These are phyloP conservation scores for Rhinogobius similis DNA, from an alignment of 2,113 vertebrate genomes.

Conservation along the genomic window DNA sequence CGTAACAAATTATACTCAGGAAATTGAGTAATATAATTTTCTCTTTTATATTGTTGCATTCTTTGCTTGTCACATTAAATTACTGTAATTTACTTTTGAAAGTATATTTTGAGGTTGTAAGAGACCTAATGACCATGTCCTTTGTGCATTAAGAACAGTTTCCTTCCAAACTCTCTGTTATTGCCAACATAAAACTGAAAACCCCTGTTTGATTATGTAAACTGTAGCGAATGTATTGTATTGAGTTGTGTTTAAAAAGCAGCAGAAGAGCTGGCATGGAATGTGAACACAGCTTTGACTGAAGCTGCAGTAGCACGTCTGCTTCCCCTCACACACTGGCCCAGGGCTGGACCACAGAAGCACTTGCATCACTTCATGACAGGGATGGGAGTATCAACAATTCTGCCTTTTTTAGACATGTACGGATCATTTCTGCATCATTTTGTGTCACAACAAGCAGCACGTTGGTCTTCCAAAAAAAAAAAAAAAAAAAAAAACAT, in stretches of 20 bases:
- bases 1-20: background rate
- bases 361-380: constrained; percentile 2
- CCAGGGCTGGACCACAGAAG: constrained; percentile 20
- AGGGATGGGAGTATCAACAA: too few relatives aligned
- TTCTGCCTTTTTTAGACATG: too few relatives aligned
- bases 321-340: too few relatives aligned
- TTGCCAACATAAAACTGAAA: background rate
- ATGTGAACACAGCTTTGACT: constrained; percentile 11
- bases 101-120: constrained; percentile 2
- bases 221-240: background rate
- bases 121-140: background rate
- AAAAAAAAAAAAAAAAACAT: too few relatives aligned
- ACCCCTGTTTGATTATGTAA: background rate
- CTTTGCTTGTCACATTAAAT: background rate
- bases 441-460: background rate
- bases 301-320: constrained; percentile 25
- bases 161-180: background rate
- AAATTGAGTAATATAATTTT: background rate
- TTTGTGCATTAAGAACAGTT: background rate
- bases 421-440: too few relatives aligned
- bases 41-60: background rate
- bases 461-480: too few relatives aligned
- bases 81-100: background rate
- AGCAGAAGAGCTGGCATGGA: background rate
- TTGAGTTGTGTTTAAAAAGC: background rate